Percentiles rank a stretch among this genome's conserved stretches.
Evolutionary conservation across 2,888 invertebrate genomes (phyloP).

Genomic region (Rapana venosa): DNA sequence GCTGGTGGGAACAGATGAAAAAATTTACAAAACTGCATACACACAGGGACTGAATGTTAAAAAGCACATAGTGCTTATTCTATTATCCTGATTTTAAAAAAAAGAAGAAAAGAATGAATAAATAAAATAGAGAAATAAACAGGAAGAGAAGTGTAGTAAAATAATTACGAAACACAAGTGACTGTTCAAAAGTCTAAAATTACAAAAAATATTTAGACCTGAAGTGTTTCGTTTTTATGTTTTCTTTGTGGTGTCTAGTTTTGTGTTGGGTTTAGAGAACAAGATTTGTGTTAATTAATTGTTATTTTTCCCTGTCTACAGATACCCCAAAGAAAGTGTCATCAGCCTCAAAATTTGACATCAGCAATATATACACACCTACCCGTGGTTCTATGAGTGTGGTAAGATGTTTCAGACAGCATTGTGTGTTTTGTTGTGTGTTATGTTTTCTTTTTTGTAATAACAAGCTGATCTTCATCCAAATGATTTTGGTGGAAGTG

Average conservation of each 20-base stretch:
- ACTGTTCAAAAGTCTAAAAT: neutral
- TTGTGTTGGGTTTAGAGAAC: neutral
- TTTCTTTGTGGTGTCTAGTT: neutral
- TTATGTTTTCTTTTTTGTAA: neutral
- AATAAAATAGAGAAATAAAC: too few species aligned
- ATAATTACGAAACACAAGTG: neutral
- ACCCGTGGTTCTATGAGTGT: conserved; percentile 56
- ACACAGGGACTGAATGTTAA: too few species aligned
- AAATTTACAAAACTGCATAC: too few species aligned
- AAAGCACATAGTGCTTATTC: too few species aligned
- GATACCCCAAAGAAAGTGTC: conserved; percentile 60
- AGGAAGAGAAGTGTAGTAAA: too few species aligned
- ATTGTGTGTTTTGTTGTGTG: neutral
- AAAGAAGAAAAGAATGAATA: too few species aligned
- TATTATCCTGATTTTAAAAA: too few species aligned
- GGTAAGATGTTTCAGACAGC: conserved; percentile 18
- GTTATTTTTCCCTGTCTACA: conserved; percentile 42
- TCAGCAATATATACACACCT: conserved; percentile 58
- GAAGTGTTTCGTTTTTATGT: neutral
- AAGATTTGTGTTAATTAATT: neutral
- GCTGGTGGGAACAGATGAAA: too few species aligned
- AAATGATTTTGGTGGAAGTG: neutral
- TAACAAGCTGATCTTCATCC: neutral
- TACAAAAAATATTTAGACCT: neutral
- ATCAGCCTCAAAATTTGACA: conserved; percentile 64